Percentiles rank a stretch among this genome's conserved stretches.
These are phyloP conservation scores for Graphium colonna DNA, from an alignment of 2,888 invertebrate genomes.

Conservation along the genomic window DNA sequence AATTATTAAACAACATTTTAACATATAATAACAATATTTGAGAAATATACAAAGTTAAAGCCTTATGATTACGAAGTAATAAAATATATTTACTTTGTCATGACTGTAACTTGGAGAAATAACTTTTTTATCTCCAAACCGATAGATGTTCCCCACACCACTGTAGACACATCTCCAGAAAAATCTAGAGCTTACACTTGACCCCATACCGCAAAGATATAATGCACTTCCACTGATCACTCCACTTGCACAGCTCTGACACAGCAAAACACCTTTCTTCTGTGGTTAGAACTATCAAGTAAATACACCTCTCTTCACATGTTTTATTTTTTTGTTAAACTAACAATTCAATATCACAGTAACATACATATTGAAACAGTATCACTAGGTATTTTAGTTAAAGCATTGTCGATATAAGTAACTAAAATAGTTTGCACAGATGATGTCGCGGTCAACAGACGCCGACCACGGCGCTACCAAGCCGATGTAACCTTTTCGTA, in stretches of 20 bases:
- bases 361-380: slow-evolving; percentile 57
- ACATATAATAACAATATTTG: slow-evolving; percentile 7
- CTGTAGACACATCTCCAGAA: slow-evolving; percentile 52
- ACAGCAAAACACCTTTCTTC: slow-evolving; percentile 58
- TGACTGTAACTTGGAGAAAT: slow-evolving; percentile 37
- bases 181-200: slow-evolving; percentile 44
- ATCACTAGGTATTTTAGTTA: slow-evolving; percentile 74
- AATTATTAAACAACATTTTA: background rate
- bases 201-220: slow-evolving; percentile 29
- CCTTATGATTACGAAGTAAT: slow-evolving; percentile 53
- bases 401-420: slow-evolving; percentile 77
- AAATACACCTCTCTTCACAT: slow-evolving; percentile 71
- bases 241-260: slow-evolving; percentile 56
- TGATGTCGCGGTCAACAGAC: slow-evolving; percentile 50
- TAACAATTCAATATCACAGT: slow-evolving; percentile 65
- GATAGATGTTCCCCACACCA: slow-evolving; percentile 35
- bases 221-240: slow-evolving; percentile 60
- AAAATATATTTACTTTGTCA: slow-evolving; percentile 71
- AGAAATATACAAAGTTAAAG: slow-evolving; percentile 46
- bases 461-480: slow-evolving; percentile 69
- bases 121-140: background rate
- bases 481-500: slow-evolving; percentile 71
- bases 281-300: slow-evolving; percentile 62
- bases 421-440: slow-evolving; percentile 58
- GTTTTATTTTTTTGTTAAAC: slow-evolving; percentile 43